Conservation (phyloP, 1,140 invertebrate species). For the Coelopa frigida region DNA sequence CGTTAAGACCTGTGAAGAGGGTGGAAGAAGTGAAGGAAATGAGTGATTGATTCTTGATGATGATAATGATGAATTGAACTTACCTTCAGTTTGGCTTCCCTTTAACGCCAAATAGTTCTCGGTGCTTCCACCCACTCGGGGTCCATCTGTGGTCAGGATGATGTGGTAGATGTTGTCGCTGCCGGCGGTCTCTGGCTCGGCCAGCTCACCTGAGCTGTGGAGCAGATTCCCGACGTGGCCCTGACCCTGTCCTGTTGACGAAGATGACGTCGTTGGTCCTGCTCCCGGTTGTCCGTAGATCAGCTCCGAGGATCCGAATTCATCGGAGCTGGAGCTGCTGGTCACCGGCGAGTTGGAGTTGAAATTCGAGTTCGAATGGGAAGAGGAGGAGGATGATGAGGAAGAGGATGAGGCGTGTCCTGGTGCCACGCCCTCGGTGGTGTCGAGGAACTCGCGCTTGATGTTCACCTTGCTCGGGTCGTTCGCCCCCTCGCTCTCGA, state of each 20-base stretch:
- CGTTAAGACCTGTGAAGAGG: background rate
- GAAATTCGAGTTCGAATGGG: too few species aligned
- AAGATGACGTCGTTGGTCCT: too few species aligned
- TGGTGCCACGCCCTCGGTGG: slow-evolving; percentile 23
- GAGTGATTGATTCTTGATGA: background rate
- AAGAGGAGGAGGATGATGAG: too few species aligned
- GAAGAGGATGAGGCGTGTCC: too few species aligned
- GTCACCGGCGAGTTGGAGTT: too few species aligned
- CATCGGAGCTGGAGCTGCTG: too few species aligned
- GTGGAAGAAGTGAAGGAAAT: background rate
- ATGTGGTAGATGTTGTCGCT: slow-evolving; percentile 40
- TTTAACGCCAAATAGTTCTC: slow-evolving; percentile 10
- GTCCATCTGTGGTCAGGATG: slow-evolving; percentile 37
- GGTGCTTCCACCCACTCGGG: slow-evolving; percentile 11
- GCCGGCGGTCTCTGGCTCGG: slow-evolving; percentile 34
- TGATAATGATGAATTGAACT: background rate
- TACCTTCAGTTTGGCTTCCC: slow-evolving; percentile 7
- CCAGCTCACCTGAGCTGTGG: slow-evolving; percentile 18
- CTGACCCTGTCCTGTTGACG: too few species aligned
- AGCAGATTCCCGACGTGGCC: too few species aligned
- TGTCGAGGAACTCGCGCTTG: slow-evolving; percentile 29
- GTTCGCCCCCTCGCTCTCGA: background rate
- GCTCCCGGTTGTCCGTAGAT: too few species aligned
- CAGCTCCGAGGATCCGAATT: too few species aligned
- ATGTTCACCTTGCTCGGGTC: slow-evolving; percentile 41